Conservation (phyloP, 2,797 vertebrate species). For the Chelon labrosus region DNA sequence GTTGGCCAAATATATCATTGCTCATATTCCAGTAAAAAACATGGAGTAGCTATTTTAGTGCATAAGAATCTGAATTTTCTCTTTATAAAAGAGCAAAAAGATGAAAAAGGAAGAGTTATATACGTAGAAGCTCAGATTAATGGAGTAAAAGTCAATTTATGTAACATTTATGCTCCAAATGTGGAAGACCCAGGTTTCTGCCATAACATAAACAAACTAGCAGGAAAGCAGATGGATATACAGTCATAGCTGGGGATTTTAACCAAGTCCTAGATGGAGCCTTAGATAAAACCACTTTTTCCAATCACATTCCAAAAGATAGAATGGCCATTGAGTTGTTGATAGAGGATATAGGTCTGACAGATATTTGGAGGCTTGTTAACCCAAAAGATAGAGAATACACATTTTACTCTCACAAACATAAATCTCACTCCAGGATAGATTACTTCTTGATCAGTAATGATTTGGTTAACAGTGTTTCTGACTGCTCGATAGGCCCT, state of each 20-base stretch:
- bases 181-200: neutral
- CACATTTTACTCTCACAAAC: conserved; percentile 2
- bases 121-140: neutral
- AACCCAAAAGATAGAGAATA: conserved; percentile 4
- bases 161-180: conserved; percentile 5
- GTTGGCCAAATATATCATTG: neutral
- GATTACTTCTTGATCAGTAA: conserved; percentile 1
- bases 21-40: neutral
- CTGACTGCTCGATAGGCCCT: neutral
- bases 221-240: neutral
- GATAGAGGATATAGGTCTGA: neutral
- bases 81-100: neutral
- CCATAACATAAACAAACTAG: neutral
- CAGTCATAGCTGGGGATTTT: conserved; percentile 1
- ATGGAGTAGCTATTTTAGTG: neutral
- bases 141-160: neutral
- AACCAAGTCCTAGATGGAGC: neutral
- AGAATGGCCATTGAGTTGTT: neutral
- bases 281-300: neutral
- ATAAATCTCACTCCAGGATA: neutral
- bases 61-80: neutral
- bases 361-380: conserved; percentile 1
- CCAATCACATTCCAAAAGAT: neutral
- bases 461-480: neutral
- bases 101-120: neutral